Percentiles rank a stretch among this genome's conserved stretches.
phyloP scores from a whole-genome alignment of 2,888 invertebrate species.

The Leucophenga montana region DNA sequence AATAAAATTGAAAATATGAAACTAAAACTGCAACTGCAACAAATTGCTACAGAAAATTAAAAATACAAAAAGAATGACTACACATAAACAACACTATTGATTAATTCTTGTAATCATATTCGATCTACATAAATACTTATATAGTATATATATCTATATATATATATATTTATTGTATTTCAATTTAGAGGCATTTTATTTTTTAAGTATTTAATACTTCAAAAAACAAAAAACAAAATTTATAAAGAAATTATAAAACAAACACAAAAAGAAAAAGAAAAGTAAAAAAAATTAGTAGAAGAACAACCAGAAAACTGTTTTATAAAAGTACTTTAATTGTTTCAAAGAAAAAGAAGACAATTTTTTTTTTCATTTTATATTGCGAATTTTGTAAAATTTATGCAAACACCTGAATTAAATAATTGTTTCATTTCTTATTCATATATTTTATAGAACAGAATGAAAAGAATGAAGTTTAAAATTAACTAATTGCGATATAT shows the following conservation, averaged over 20 bases:
- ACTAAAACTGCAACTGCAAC: constrained; percentile 27
- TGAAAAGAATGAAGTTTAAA: neutral
- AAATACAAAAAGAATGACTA: constrained; percentile 13
- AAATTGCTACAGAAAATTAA: constrained; percentile 29
- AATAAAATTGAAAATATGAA: constrained; percentile 30
- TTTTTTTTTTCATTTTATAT: constrained; percentile 37
- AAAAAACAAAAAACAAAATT: constrained; percentile 31
- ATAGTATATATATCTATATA: constrained; percentile 36
- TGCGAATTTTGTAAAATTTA: constrained; percentile 52
- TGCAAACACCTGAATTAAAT: constrained; percentile 19
- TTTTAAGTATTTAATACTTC: constrained; percentile 58
- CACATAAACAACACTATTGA: constrained; percentile 38
- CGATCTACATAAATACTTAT: no score
- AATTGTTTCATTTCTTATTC: neutral
- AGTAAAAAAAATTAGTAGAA: constrained; percentile 23
- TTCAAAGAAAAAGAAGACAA: constrained; percentile 2
- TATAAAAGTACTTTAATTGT: constrained; percentile 39
- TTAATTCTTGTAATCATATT: constrained; percentile 49
- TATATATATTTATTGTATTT: constrained; percentile 44
- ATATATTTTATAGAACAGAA: constrained; percentile 1
- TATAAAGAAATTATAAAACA: constrained; percentile 29
- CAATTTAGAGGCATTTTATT: constrained; percentile 64
- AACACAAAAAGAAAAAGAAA: constrained; percentile 53
- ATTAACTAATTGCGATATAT: neutral
- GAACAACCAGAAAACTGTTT: constrained; percentile 29